Percentiles rank a stretch among this genome's conserved stretches.
Conservation (phyloP, 64 coral and sea anemone genomes). For the Exaiptasia diaphana region DNA sequence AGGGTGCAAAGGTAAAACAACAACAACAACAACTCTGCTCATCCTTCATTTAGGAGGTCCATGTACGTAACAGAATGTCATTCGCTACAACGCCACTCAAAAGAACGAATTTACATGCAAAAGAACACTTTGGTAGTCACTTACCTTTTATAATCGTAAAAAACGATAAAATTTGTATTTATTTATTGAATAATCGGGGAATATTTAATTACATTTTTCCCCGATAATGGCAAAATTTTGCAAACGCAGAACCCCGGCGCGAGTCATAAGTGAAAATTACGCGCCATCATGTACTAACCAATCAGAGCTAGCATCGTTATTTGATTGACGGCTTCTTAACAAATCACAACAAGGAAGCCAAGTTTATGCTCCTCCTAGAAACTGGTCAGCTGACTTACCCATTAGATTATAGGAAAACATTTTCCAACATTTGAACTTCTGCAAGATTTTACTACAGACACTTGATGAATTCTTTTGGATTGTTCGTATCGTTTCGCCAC, state of each 20-base stretch:
- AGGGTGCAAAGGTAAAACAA: not conserved
- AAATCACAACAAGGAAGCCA: not conserved
- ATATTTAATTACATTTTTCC: not conserved
- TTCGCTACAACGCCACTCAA: not conserved
- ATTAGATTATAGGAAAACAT: too few species aligned
- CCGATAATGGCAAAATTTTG: not conserved
- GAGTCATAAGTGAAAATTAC: conserved; percentile 1
- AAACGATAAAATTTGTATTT: not conserved
- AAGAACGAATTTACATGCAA: not conserved
- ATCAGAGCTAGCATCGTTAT: not conserved
- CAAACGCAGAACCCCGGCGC: not conserved
- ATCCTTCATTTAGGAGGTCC: not conserved
- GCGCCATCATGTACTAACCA: not conserved
- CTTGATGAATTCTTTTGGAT: too few species aligned
- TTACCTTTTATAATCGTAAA: not conserved
- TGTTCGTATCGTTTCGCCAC: too few species aligned
- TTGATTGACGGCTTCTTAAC: not conserved
- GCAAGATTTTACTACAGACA: too few species aligned
- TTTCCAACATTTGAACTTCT: too few species aligned
- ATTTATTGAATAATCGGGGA: not conserved
- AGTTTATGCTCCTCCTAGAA: not conserved
- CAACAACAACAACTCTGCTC: too few species aligned
- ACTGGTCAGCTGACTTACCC: too few species aligned
- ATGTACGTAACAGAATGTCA: not conserved
- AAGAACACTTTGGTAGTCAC: not conserved